These are phyloP conservation scores for Lasiurus borealis DNA, from an alignment of 2,113 vertebrate species.

Conservation along the genomic window DNA sequence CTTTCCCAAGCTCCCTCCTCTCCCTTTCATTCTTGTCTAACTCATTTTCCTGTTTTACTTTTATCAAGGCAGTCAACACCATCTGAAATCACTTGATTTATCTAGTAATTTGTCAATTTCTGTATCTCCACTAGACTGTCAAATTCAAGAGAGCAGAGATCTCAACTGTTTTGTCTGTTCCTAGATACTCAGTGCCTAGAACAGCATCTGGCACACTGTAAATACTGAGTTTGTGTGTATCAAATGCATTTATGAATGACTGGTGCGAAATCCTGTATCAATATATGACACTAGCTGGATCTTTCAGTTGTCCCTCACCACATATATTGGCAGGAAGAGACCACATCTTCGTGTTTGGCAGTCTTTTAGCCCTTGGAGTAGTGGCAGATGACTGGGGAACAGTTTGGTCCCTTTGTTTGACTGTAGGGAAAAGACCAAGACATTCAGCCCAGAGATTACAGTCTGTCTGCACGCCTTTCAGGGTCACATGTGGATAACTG, in stretches of 20 bases:
- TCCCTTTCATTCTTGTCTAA: not conserved
- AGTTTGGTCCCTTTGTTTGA: conserved; percentile 62
- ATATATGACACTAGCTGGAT: not conserved
- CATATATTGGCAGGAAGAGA: not conserved
- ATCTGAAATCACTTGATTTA: not conserved
- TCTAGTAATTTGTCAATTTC: not conserved
- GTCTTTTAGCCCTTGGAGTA: not conserved
- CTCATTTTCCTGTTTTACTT: not conserved
- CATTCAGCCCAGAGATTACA: not conserved
- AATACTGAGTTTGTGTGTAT: not conserved
- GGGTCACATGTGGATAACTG: not conserved
- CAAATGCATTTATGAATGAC: not conserved
- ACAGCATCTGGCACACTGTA: not conserved
- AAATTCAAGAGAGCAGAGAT: conserved; percentile 29
- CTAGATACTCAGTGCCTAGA: not conserved
- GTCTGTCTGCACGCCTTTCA: not conserved
- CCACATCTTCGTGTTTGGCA: not conserved
- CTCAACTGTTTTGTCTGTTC: not conserved
- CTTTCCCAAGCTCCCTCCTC: not conserved
- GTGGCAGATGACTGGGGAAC: not conserved
- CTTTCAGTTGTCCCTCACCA: not conserved
- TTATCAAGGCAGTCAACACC: not conserved
- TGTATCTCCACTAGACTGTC: conserved; percentile 15
- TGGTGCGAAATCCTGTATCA: not conserved
- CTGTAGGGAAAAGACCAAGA: conserved; percentile 30